Evolutionary conservation across 37 sponge, comb jelly and placozoan genomes (phyloP).

Genomic region (Halichondria panicea): DNA sequence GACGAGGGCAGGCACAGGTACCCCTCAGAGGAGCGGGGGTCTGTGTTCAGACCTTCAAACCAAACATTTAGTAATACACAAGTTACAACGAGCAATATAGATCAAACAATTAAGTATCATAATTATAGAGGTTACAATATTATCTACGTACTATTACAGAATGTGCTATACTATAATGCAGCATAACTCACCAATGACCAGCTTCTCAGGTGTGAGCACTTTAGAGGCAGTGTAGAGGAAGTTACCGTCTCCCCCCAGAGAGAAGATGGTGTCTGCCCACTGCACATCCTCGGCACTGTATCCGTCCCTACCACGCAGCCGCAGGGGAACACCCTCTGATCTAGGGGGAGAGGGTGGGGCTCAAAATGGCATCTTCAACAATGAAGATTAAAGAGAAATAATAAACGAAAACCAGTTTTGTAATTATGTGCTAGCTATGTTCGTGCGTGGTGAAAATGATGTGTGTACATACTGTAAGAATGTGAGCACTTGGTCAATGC

Average conservation of each 20-base stretch:
- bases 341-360: conserved; percentile 8
- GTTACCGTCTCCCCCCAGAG: conserved; percentile 88
- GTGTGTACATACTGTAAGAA: conserved; percentile 37
- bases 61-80: too few species aligned
- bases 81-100: too few species aligned
- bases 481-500: conserved; percentile 24
- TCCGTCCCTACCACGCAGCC: conserved; percentile 38
- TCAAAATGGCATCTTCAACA: neutral
- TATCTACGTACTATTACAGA: too few species aligned
- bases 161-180: too few species aligned
- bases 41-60: conserved; percentile 84
- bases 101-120: too few species aligned
- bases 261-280: conserved; percentile 75
- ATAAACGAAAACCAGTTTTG: neutral
- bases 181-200: too few species aligned
- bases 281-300: conserved; percentile 53
- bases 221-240: conserved; percentile 67
- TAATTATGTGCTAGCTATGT: neutral
- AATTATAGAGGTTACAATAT: too few species aligned
- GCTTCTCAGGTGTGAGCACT: conserved; percentile 37
- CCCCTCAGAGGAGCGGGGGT: conserved; percentile 73
- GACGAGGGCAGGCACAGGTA: conserved; percentile 44
- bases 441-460: neutral
- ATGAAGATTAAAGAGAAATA: neutral
- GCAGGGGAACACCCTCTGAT: conserved; percentile 18